Evolutionary conservation across 2,797 vertebrate genomes (phyloP).

Genomic region (Ciconia nigra): DNA sequence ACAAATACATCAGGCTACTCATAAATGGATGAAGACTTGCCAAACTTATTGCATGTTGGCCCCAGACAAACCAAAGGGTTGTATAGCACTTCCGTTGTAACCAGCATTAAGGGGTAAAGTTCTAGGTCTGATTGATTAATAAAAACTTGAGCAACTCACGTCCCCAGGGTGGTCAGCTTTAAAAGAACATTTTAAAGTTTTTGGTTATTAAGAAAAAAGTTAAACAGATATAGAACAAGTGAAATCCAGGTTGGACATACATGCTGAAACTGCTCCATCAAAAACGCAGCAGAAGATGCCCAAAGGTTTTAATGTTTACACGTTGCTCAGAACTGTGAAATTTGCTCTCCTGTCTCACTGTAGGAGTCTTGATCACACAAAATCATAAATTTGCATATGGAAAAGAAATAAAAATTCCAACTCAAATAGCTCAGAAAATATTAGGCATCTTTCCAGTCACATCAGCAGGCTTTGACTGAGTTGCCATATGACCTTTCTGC

Average conservation of each 20-base stretch:
- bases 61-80: neutral
- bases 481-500: neutral
- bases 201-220: neutral
- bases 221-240: neutral
- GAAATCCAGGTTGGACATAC: neutral
- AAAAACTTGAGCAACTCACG: neutral
- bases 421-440: neutral
- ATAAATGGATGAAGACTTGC: neutral
- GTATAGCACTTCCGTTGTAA: neutral
- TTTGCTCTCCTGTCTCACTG: neutral
- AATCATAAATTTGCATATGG: neutral
- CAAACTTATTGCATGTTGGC: neutral
- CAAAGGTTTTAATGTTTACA: neutral
- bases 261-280: neutral
- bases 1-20: neutral
- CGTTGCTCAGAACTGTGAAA: neutral
- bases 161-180: neutral
- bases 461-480: neutral
- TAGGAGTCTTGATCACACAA: neutral
- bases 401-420: neutral
- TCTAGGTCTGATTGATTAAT: neutral
- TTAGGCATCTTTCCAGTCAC: neutral
- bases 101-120: neutral
- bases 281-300: neutral
- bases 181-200: neutral